A percentile compares a stretch with the other conserved stretches of the same genome.
phyloP scores from a whole-genome alignment of 2,888 invertebrate genomes.

The Harpalus rufipes region DNA sequence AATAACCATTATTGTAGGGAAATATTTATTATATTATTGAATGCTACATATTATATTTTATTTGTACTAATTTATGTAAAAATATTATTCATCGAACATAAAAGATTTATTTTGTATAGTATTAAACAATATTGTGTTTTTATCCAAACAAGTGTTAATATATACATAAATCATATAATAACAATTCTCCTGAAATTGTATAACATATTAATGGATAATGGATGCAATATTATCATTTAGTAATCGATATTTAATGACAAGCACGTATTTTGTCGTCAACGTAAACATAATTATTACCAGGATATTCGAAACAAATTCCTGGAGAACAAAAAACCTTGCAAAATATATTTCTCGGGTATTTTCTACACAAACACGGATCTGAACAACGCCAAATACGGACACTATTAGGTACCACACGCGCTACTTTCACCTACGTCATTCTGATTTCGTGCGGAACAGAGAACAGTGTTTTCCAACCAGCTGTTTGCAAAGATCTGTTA shows the following conservation, averaged over 20 bases:
- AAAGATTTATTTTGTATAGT: too few relatives aligned
- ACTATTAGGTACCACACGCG: constrained; percentile 8
- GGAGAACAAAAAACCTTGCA: not conserved
- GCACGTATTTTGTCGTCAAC: not conserved
- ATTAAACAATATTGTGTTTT: too few relatives aligned
- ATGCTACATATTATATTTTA: too few relatives aligned
- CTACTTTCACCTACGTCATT: constrained; percentile 52
- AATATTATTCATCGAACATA: too few relatives aligned
- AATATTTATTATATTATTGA: too few relatives aligned
- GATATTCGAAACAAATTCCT: constrained; percentile 1
- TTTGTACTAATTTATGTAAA: too few relatives aligned
- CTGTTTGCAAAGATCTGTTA: not conserved
- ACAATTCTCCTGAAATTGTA: too few relatives aligned
- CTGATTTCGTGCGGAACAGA: not conserved
- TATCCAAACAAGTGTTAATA: too few relatives aligned
- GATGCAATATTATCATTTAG: not conserved
- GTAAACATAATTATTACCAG: not conserved
- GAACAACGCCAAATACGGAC: constrained; percentile 16
- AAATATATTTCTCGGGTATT: not conserved
- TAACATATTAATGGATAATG: not conserved
- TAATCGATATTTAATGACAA: not conserved
- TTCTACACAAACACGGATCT: constrained; percentile 21
- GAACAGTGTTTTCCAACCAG: not conserved
- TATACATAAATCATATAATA: too few relatives aligned
- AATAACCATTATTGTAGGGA: too few relatives aligned